These are phyloP conservation scores for Pelodytes ibericus DNA, from an alignment of 2,797 vertebrate species.

Conservation along the genomic window DNA sequence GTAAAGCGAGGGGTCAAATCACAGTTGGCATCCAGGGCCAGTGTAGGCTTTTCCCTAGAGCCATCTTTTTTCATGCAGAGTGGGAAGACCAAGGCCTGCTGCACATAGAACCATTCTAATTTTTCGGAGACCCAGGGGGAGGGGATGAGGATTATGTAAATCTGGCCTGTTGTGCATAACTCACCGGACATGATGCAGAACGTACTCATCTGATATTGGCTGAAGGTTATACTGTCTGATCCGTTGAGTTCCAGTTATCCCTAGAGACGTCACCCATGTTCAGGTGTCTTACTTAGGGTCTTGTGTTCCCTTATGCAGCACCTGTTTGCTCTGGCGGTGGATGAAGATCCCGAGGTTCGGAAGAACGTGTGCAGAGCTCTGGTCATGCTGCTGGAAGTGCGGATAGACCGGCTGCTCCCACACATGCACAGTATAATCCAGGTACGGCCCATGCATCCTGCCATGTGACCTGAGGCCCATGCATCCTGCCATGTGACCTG, in stretches of 20 bases:
- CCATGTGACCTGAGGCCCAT: neutral
- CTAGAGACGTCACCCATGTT: no score
- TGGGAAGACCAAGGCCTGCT: neutral
- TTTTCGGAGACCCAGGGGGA: no score
- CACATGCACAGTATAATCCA: slow-evolving; percentile 98
- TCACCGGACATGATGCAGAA: slow-evolving; percentile 46
- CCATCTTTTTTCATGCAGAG: no score
- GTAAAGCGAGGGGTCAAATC: no score
- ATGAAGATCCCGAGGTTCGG: slow-evolving; percentile 92
- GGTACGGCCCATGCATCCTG: slow-evolving; percentile 66
- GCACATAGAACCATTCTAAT: no score
- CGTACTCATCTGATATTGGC: neutral
- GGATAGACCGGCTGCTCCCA: slow-evolving; percentile 92
- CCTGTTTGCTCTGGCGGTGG: slow-evolving; percentile 88
- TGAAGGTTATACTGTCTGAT: slow-evolving; percentile 55
- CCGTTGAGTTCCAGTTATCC: neutral
- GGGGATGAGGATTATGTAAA: no score
- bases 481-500: neutral
- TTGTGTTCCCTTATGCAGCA: slow-evolving; percentile 71
- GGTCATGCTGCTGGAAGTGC: slow-evolving; percentile 93
- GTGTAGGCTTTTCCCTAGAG: no score
- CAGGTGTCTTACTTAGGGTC: neutral
- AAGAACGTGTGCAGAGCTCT: slow-evolving; percentile 93
- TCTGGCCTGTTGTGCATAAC: no score
- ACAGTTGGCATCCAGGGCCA: no score